phyloP scores from a whole-genome alignment of 2,113 vertebrate species.

The Phoxinus phoxinus region DNA sequence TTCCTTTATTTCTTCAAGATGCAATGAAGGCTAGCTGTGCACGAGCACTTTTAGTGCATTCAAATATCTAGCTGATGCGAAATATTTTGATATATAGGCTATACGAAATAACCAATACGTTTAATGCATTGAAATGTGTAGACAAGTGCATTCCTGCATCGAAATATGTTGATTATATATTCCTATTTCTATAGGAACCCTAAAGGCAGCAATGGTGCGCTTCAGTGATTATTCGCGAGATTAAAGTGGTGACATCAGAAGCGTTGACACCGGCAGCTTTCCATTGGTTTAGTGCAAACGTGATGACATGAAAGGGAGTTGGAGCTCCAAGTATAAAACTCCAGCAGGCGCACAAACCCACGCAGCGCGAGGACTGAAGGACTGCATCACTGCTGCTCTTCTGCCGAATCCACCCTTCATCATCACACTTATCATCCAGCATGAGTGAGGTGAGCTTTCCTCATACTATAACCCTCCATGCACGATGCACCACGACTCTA shows the following conservation, averaged over 20 bases:
- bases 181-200: neutral
- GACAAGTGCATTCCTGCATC: neutral
- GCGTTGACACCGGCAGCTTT: conserved; percentile 44
- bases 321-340: conserved; percentile 60
- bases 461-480: neutral
- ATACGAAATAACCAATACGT: neutral
- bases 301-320: conserved; percentile 61
- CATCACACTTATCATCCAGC: conserved; percentile 51
- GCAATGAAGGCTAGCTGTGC: neutral
- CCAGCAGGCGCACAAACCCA: conserved; percentile 29
- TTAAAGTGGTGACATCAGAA: conserved; percentile 47
- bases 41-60: neutral
- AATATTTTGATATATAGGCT: neutral
- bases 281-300: conserved; percentile 60
- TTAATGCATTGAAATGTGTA: neutral
- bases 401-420: conserved; percentile 31
- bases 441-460: conserved; percentile 78
- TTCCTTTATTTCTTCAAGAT: neutral
- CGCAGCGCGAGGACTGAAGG: conserved; percentile 43
- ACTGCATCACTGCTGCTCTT: conserved; percentile 43
- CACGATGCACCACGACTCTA: neutral
- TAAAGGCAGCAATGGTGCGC: conserved; percentile 13
- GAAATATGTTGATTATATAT: neutral
- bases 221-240: conserved; percentile 23
- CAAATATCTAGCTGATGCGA: neutral